Evolutionary conservation across 2,888 invertebrate genomes (phyloP), one percentile per base, ranked within the genome.

Genomic region (Acleris holmiana): DNA sequence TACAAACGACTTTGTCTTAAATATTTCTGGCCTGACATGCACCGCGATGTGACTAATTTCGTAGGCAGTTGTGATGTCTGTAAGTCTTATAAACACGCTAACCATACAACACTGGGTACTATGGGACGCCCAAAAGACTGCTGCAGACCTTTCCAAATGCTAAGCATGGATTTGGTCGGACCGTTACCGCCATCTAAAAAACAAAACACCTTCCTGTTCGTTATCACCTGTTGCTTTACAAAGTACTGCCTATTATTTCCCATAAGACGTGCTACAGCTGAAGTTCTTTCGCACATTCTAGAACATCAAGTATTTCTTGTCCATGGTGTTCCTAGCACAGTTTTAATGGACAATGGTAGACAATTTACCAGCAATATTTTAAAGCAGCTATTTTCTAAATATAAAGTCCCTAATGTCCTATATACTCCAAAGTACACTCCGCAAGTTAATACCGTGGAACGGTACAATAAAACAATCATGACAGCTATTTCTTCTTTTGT

Each of bases 91-190:
- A 67, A 64, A 40, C 46, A n/a, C 6, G 61, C 62, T 13, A 66
- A 40, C 50, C 67, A 53, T 44, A 55, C 23, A 25, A 25, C 23
- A 25, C 1, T 25, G 6, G 23, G 23, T 25, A 6, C 23, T 25
- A 25, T 25, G 69, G 70, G 25, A 49, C 51, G 40, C 59, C 68
- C 44, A 21, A 66, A 59, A 50, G 17, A 56, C 4, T 72, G 29
- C 47, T 67, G 4, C 49, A 61, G 25, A 60, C 71, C 57, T 53
- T 71, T 62, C 61, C 68, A 35, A 63, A 56, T 25, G 23, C 23
- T 25, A 25, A 25, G 23, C 23, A 25, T 25, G 23, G 23, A 25
- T 25, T 6, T 25, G 7, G 23, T 25, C 6, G 23, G 23, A 1
- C 23, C 23, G 7, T 1, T 25, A 25, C 23, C 23, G 23, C 23